These are phyloP conservation scores for Apodemus agrarius DNA, from an alignment of 2,797 vertebrate species.

Conservation along the genomic window DNA sequence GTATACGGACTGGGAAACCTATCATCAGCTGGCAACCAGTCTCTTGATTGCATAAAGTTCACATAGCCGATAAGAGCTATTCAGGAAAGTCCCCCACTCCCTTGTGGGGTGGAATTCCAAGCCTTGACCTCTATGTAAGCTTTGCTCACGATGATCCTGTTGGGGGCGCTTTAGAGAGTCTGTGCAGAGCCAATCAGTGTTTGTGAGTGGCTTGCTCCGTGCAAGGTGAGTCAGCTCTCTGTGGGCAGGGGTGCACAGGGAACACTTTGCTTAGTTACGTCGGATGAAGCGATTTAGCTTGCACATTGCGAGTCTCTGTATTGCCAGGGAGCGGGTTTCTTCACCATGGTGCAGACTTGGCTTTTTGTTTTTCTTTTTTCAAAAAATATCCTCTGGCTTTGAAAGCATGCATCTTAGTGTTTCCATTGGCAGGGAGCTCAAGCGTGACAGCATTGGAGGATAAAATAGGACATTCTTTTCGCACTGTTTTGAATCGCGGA, in stretches of 20 bases:
- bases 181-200: not conserved
- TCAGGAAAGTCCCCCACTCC: not conserved
- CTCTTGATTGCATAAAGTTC: not conserved
- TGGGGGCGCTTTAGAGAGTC: not conserved
- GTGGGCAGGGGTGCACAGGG: not conserved
- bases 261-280: not conserved
- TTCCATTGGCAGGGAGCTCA: slow-evolving; percentile 57
- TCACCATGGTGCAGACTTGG: not conserved
- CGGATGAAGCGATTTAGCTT: not conserved
- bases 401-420: slow-evolving; percentile 54
- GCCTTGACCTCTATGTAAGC: not conserved
- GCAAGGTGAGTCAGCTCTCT: not conserved
- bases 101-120: not conserved
- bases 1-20: not conserved
- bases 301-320: not conserved
- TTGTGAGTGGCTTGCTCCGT: not conserved
- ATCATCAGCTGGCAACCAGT: not conserved
- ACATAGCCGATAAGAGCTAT: not conserved
- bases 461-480: slow-evolving; percentile 67
- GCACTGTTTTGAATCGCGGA: slow-evolving; percentile 59
- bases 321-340: slow-evolving; percentile 48
- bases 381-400: slow-evolving; percentile 70
- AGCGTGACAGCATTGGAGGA: slow-evolving; percentile 57
- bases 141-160: not conserved
- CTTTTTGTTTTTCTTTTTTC: slow-evolving; percentile 57